phyloP scores from a whole-genome alignment of 1,140 invertebrate species.

The Achroia grisella region DNA sequence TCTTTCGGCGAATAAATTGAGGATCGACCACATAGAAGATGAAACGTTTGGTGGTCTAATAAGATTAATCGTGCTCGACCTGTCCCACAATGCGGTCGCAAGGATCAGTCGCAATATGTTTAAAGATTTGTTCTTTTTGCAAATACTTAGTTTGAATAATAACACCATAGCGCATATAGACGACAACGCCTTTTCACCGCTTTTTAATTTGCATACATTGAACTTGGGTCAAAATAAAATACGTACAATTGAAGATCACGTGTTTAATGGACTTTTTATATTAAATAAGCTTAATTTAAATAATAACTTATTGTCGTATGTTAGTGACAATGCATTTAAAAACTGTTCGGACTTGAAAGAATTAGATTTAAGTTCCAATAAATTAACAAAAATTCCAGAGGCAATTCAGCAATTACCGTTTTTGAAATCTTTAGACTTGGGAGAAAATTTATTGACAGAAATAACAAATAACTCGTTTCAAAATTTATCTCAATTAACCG shows the following conservation, averaged over 20 bases:
- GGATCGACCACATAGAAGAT: constrained; percentile 79
- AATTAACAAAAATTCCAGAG: constrained; percentile 81
- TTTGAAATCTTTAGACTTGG: constrained; percentile 85
- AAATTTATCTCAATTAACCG: constrained; percentile 84
- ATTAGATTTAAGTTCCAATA: constrained; percentile 88
- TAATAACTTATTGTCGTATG: constrained; percentile 82
- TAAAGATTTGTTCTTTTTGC: constrained; percentile 86
- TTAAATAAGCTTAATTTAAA: constrained; percentile 86
- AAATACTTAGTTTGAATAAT: constrained; percentile 86
- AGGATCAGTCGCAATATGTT: constrained; percentile 81
- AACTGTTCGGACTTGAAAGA: constrained; percentile 87
- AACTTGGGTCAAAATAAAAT: constrained; percentile 86
- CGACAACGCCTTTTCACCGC: constrained; percentile 84
- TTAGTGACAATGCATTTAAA: constrained; percentile 85
- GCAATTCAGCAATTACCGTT: constrained; percentile 84
- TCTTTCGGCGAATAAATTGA: constrained; percentile 82
- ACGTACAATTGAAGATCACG: constrained; percentile 80
- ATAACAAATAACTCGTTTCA: constrained; percentile 83
- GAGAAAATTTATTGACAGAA: constrained; percentile 85
- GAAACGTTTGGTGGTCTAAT: constrained; percentile 81
- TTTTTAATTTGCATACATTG: constrained; percentile 88
- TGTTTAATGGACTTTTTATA: constrained; percentile 87
- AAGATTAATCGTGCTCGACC: constrained; percentile 79
- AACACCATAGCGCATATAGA: constrained; percentile 85
- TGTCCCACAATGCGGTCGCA: constrained; percentile 80